A percentile compares a stretch with the other conserved stretches of the same genome.
Evolutionary conservation across 2,888 invertebrate species (phyloP).

Genomic region (Tupiocoris notatus): DNA sequence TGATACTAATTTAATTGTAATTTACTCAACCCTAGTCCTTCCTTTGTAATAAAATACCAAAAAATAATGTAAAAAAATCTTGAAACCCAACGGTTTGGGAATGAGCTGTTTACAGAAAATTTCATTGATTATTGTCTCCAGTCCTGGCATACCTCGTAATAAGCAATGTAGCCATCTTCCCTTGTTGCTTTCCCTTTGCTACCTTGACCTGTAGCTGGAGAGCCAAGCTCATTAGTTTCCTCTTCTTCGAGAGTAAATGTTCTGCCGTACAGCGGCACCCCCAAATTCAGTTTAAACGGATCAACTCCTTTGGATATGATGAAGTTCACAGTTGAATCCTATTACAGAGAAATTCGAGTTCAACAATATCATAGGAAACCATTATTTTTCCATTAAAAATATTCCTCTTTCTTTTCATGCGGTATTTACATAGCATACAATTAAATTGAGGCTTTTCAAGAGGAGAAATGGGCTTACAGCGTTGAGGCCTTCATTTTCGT

Average conservation of each 20-base stretch:
- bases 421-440: too few species aligned
- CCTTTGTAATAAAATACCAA: too few species aligned
- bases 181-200: conserved; percentile 27
- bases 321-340: conserved; percentile 42
- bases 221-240: conserved; percentile 25
- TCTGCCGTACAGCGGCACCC: conserved; percentile 43
- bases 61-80: too few species aligned
- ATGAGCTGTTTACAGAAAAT: too few species aligned
- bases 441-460: too few species aligned
- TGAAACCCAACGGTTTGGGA: too few species aligned
- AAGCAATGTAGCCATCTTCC: conserved; percentile 35
- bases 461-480: conserved; percentile 74
- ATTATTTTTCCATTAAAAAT: not conserved
- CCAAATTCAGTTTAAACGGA: conserved; percentile 32
- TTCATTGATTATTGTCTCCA: not conserved
- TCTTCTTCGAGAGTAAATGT: conserved; percentile 39
- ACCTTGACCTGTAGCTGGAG: conserved; percentile 40
- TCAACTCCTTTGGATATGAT: conserved; percentile 32
- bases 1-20: too few species aligned
- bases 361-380: not conserved
- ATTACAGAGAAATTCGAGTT: not conserved
- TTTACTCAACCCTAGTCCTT: too few species aligned
- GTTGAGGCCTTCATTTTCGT: conserved; percentile 81
- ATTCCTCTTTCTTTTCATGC: too few species aligned
- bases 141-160: conserved; percentile 35